phyloP scores from a whole-genome alignment of 1,140 invertebrate species.

The Zaprionus inermis region DNA sequence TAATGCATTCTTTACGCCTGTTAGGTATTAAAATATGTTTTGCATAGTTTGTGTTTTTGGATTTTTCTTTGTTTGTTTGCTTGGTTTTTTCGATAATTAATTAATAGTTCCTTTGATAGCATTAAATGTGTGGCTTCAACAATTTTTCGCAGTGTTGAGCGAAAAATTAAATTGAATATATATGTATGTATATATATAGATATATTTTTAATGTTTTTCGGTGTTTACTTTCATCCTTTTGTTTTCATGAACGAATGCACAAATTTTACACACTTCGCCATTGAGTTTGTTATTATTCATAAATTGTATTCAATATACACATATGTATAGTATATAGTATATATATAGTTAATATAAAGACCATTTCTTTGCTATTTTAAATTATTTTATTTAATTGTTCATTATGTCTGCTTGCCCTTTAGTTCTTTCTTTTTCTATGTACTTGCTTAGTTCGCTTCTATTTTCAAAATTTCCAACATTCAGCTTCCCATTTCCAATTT shows the following conservation, averaged over 20 bases:
- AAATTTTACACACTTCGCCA: conserved; percentile 80
- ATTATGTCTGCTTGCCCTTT: conserved; percentile 26
- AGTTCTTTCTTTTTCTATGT: conserved; percentile 28
- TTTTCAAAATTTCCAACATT: conserved; percentile 22
- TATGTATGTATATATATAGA: conserved; percentile 50
- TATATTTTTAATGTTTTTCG: conserved; percentile 79
- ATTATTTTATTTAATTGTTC: conserved; percentile 55
- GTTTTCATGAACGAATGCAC: conserved; percentile 82
- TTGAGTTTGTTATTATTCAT: conserved; percentile 74
- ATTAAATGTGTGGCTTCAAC: conserved; percentile 72
- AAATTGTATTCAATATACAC: conserved; percentile 75
- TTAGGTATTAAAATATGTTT: conserved; percentile 76
- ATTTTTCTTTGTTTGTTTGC: conserved; percentile 22
- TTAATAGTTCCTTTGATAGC: conserved; percentile 75
- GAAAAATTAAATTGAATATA: conserved; percentile 63
- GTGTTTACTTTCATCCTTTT: conserved; percentile 83
- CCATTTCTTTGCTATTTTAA: conserved; percentile 67
- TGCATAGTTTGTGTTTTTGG: conserved; percentile 54
- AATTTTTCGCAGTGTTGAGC: conserved; percentile 37
- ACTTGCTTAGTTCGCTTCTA: conserved; percentile 6
- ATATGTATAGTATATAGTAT: conserved; percentile 74
- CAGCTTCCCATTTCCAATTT: conserved; percentile 20
- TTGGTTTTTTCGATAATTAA: conserved; percentile 48
- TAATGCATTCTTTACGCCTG: conserved; percentile 55
- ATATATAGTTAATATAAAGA: conserved; percentile 74